These are phyloP conservation scores for Microcebus ravelobensis DNA, from an alignment of 2,113 vertebrate genomes.

Conservation along the genomic window DNA sequence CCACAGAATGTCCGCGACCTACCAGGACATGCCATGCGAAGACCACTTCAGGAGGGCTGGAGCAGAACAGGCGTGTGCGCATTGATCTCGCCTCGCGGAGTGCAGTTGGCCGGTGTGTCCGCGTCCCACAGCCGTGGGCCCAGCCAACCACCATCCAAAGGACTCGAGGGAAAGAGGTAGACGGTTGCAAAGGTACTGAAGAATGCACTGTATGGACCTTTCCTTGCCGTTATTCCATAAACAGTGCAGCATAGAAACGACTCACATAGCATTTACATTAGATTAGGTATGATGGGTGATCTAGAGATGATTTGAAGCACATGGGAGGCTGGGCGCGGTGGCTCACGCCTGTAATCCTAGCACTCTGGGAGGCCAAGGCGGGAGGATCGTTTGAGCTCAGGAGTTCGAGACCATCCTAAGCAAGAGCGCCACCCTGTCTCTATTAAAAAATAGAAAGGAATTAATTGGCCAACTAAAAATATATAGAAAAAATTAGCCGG, in stretches of 20 bases:
- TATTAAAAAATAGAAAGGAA: too few species aligned
- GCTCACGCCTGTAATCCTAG: too few species aligned
- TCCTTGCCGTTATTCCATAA: not conserved
- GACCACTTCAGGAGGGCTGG: not conserved
- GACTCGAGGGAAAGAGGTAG: not conserved
- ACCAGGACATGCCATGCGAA: rapidly evolving
- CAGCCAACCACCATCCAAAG: too few species aligned
- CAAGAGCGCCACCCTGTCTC: too few species aligned
- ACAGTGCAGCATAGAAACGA: not conserved
- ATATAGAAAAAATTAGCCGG: too few species aligned
- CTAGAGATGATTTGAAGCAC: not conserved
- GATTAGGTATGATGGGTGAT: not conserved
- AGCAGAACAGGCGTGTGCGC: too few species aligned
- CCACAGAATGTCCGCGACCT: not conserved
- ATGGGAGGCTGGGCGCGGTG: not conserved
- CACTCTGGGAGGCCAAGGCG: not conserved
- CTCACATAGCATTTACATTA: not conserved
- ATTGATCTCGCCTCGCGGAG: too few species aligned
- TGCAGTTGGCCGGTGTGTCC: too few species aligned
- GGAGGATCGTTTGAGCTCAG: too few species aligned
- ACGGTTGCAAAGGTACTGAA: not conserved
- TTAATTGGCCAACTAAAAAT: too few species aligned
- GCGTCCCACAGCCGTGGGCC: too few species aligned
- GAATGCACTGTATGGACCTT: not conserved
- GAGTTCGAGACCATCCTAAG: too few species aligned